Percentiles rank a stretch among this genome's conserved stretches.
These are phyloP conservation scores for Orchesellides sinensis DNA, from an alignment of 2,888 invertebrate genomes.

Conservation along the genomic window DNA sequence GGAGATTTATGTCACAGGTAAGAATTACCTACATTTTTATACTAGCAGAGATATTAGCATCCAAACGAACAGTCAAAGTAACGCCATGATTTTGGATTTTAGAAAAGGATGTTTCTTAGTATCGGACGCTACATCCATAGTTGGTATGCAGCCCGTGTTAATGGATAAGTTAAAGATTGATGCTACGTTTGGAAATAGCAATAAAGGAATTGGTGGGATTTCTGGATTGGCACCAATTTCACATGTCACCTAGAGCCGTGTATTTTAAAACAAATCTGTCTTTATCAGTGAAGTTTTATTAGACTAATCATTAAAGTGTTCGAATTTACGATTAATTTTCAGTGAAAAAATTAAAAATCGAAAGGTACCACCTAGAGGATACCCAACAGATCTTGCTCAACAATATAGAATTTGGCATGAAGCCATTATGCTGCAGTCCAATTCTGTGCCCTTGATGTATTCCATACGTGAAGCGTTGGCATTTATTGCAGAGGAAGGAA, in stretches of 20 bases:
- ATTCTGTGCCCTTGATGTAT: conserved; percentile 85
- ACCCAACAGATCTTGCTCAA: conserved; percentile 31
- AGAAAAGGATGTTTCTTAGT: conserved; percentile 83
- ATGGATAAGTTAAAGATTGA: conserved; percentile 86
- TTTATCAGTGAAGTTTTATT: neutral
- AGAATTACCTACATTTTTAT: neutral
- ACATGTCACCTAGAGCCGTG: conserved; percentile 84
- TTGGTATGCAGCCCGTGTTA: conserved; percentile 84
- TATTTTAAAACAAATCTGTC: too few species aligned
- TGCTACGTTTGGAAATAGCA: conserved; percentile 85
- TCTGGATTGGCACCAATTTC: conserved; percentile 87
- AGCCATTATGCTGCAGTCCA: neutral
- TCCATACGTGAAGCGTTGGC: conserved; percentile 88
- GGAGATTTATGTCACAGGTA: conserved; percentile 87
- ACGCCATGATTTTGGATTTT: conserved; percentile 43
- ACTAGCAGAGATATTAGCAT: neutral
- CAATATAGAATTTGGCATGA: neutral
- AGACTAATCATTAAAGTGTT: neutral
- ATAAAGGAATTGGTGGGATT: conserved; percentile 86
- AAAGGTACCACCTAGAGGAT: conserved; percentile 22
- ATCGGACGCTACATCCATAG: conserved; percentile 86
- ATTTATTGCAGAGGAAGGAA: conserved; percentile 84
- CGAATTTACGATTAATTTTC: neutral
- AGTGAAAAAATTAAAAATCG: neutral
- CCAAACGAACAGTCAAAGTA: neutral